Conservation (phyloP, 1,140 invertebrate species). For the Metopolophium dirhodum region DNA sequence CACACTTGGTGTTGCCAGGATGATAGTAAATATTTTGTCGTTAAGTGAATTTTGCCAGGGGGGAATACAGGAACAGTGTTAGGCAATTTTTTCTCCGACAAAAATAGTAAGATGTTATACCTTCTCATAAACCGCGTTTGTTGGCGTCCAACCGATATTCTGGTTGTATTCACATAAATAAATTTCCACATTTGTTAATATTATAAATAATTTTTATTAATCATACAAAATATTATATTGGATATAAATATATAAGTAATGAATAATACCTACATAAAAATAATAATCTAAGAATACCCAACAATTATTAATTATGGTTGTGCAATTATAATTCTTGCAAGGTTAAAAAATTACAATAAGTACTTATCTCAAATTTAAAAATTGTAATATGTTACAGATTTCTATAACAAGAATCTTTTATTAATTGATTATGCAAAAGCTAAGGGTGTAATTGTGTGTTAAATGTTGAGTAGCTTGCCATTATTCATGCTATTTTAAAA, state of each 20-base stretch:
- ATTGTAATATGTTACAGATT: too few relatives aligned
- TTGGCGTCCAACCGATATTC: background rate
- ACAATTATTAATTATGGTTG: background rate
- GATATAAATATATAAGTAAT: too few relatives aligned
- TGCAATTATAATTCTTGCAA: background rate
- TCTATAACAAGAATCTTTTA: too few relatives aligned
- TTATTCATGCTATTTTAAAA: too few relatives aligned
- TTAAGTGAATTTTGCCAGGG: background rate
- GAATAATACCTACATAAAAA: background rate
- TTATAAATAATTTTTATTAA: background rate
- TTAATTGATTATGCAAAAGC: too few relatives aligned
- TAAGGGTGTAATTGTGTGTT: too few relatives aligned
- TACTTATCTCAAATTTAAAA: background rate
- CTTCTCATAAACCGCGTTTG: background rate
- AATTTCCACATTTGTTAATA: background rate
- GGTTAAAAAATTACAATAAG: background rate
- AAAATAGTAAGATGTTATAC: slow-evolving; percentile 23
- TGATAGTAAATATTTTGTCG: slow-evolving; percentile 32
- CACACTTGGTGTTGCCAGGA: slow-evolving; percentile 9
- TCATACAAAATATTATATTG: background rate
- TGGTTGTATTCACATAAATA: background rate
- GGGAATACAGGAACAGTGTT: background rate
- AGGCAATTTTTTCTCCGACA: background rate
- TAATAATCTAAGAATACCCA: background rate
- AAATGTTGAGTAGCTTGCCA: too few relatives aligned